Evolutionary conservation across 2,113 vertebrate species (phyloP).

Genomic region (Lynx canadensis): DNA sequence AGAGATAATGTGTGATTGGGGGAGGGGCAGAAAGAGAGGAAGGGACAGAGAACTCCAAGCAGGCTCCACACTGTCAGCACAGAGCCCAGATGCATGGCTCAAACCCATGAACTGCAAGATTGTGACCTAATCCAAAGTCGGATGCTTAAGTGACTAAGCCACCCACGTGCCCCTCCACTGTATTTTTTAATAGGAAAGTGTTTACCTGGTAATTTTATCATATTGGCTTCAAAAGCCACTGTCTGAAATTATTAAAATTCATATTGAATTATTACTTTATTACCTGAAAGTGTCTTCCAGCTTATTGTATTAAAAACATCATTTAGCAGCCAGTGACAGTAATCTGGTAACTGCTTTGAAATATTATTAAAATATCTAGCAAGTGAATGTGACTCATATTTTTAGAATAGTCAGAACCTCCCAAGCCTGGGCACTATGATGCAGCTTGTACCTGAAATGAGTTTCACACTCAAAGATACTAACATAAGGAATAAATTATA

Average conservation of each 20-base stretch:
- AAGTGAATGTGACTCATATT: constrained; percentile 6
- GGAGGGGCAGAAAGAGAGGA: no score
- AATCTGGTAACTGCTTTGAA: neutral
- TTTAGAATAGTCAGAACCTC: neutral
- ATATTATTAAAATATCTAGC: neutral
- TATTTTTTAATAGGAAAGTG: neutral
- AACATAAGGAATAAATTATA: neutral
- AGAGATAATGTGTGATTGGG: no score
- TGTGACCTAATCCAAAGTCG: no score
- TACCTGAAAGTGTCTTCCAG: neutral
- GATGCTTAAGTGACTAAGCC: no score
- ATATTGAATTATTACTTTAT: neutral
- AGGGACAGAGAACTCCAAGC: no score
- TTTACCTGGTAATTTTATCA: constrained; percentile 7
- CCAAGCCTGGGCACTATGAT: neutral
- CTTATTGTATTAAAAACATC: neutral
- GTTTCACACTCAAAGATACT: neutral
- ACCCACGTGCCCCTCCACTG: neutral
- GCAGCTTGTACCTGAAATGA: neutral
- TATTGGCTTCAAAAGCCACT: constrained; percentile 10
- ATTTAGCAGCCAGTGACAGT: neutral
- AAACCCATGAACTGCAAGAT: no score
- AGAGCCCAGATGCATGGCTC: no score
- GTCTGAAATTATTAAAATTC: neutral
- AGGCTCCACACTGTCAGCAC: no score